phyloP scores from a whole-genome alignment of 1,140 invertebrate genomes.

The Linepithema humile region DNA sequence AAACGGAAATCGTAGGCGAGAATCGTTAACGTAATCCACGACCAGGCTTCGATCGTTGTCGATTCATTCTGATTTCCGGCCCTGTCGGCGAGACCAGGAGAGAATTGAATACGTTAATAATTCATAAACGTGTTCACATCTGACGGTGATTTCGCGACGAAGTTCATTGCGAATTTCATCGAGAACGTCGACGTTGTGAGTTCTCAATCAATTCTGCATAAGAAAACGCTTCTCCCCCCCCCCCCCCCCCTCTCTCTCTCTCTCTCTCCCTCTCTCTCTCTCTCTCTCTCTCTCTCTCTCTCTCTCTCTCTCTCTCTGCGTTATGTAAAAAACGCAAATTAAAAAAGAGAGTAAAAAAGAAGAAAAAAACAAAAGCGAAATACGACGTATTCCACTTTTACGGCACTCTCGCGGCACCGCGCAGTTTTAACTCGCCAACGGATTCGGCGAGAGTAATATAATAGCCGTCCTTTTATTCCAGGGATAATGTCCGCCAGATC shows the following conservation, averaged over 20 bases:
- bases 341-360: not conserved
- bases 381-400: slow-evolving; percentile 39
- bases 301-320: not conserved
- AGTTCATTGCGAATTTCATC: slow-evolving; percentile 27
- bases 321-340: not conserved
- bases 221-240: not conserved
- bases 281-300: not conserved
- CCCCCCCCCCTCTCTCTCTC: not conserved
- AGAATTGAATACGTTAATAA: slow-evolving; percentile 49
- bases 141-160: slow-evolving; percentile 17
- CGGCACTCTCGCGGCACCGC: slow-evolving; percentile 1
- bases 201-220: slow-evolving; percentile 2
- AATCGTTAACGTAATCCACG: slow-evolving; percentile 21
- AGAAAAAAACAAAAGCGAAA: not conserved
- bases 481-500: slow-evolving; percentile 8
- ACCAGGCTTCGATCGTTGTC: not conserved
- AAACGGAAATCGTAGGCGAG: slow-evolving; percentile 25
- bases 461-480: not conserved
- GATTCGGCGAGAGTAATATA: slow-evolving; percentile 39
- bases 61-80: slow-evolving; percentile 27
- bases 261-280: not conserved
- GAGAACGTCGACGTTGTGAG: not conserved
- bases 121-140: slow-evolving; percentile 30
- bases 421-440: slow-evolving; percentile 42
- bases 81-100: slow-evolving; percentile 9